Conservation (phyloP, 2,888 invertebrate species). For the Agriopis leucophaearia region DNA sequence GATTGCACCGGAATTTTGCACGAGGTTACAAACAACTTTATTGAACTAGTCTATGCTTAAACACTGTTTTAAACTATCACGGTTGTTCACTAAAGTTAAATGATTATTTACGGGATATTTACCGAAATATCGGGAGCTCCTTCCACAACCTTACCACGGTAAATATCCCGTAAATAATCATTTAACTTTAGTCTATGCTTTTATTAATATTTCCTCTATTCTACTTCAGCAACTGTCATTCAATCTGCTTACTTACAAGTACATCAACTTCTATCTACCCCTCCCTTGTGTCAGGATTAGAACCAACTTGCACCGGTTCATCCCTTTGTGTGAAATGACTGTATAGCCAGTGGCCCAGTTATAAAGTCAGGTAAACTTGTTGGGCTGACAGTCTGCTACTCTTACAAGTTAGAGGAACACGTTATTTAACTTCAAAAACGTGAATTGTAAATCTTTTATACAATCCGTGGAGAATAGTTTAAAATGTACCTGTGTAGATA, state of each 20-base stretch:
- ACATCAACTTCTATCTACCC: slow-evolving; percentile 7
- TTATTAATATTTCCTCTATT: slow-evolving; percentile 42
- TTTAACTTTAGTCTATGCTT: too few species aligned
- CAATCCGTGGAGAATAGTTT: not conserved
- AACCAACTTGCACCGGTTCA: slow-evolving; percentile 53
- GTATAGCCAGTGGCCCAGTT: slow-evolving; percentile 57
- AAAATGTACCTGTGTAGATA: not conserved
- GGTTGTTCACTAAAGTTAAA: too few species aligned
- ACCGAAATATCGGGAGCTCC: too few species aligned
- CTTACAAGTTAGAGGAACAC: slow-evolving; percentile 52
- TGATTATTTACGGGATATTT: too few species aligned
- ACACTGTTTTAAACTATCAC: too few species aligned
- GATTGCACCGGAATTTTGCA: slow-evolving; percentile 7
- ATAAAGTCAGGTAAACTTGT: slow-evolving; percentile 60
- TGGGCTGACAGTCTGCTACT: slow-evolving; percentile 56
- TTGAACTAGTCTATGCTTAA: slow-evolving; percentile 13
- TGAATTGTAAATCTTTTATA: not conserved
- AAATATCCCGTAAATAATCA: too few species aligned
- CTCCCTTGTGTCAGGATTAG: slow-evolving; percentile 34
- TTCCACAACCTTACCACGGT: too few species aligned
- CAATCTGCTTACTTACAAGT: not conserved
- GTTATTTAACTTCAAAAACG: slow-evolving; percentile 20
- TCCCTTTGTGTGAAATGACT: slow-evolving; percentile 54
- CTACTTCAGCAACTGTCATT: not conserved
- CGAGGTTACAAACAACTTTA: slow-evolving; percentile 12